These are phyloP conservation scores for Coregonus sp. DNA, from an alignment of 2,797 vertebrate species.

Conservation along the genomic window DNA sequence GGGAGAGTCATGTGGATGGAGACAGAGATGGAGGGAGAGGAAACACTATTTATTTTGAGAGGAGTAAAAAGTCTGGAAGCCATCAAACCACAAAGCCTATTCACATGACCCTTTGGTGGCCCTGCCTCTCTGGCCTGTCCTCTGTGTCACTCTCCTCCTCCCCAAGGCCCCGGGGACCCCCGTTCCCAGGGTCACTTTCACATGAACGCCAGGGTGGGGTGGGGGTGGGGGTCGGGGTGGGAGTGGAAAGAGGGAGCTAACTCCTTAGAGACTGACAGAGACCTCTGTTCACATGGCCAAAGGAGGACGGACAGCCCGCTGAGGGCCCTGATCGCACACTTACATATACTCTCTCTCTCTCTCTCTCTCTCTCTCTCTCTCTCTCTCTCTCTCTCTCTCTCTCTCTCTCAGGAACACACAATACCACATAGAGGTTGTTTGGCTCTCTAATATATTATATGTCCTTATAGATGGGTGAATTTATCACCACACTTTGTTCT, in stretches of 20 bases:
- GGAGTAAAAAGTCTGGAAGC: constrained; percentile 63
- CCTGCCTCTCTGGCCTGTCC: constrained; percentile 45
- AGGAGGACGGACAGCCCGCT: constrained; percentile 2
- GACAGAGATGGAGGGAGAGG: constrained; percentile 52
- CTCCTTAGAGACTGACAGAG: constrained; percentile 28
- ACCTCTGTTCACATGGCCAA: constrained; percentile 17
- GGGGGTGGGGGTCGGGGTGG: neutral
- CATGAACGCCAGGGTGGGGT: constrained; percentile 47
- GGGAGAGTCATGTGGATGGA: constrained; percentile 32
- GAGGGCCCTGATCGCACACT: neutral
- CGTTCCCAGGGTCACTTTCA: constrained; percentile 70
- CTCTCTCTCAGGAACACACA: neutral
- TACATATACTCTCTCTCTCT: constrained; percentile 1
- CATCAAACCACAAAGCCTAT: constrained; percentile 55
- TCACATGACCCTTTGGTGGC: constrained; percentile 73
- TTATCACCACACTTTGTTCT: neutral
- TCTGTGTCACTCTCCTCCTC: constrained; percentile 30
- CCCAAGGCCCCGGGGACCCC: constrained; percentile 42
- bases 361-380: neutral
- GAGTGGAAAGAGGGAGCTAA: constrained; percentile 1
- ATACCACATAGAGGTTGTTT: neutral
- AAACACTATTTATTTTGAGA: constrained; percentile 75
- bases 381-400: too few relatives aligned
- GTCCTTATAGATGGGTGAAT: neutral
- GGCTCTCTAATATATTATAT: too few relatives aligned